Evolutionary conservation across 1,140 invertebrate genomes (phyloP).

Genomic region (Leptestheria dahalacensis): DNA sequence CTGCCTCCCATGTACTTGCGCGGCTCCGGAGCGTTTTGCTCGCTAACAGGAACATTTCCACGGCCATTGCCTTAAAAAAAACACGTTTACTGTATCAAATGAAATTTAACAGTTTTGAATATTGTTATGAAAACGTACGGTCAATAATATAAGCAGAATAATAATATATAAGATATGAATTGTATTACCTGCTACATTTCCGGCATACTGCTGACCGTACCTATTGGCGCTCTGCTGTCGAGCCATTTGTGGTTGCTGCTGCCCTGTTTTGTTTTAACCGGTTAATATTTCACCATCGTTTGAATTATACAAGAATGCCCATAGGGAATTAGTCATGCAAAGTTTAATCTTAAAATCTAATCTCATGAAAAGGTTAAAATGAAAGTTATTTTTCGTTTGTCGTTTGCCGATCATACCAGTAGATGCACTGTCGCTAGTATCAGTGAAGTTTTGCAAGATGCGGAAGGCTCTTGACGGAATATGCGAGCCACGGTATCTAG

Average conservation of each 20-base stretch:
- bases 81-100: background rate
- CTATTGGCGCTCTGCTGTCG: background rate
- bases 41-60: slow-evolving; percentile 42
- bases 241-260: background rate
- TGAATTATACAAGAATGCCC: no score
- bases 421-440: slow-evolving; percentile 9
- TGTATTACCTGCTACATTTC: background rate
- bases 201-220: slow-evolving; percentile 2
- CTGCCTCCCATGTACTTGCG: slow-evolving; percentile 64
- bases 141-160: background rate
- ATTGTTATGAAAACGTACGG: background rate
- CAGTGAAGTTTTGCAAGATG: slow-evolving; percentile 36
- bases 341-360: background rate
- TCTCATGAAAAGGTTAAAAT: background rate
- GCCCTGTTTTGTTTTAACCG: background rate
- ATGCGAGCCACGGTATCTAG: slow-evolving; percentile 44
- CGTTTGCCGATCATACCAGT: no score
- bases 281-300: no score
- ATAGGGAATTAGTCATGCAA: background rate
- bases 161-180: background rate
- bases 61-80: background rate
- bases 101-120: background rate
- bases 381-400: no score
- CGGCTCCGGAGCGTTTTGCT: slow-evolving; percentile 47
- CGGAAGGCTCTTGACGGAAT: slow-evolving; percentile 55